Base-by-base conservation (phyloP, 2,113 vertebrate genomes). In the Bos javanicus region DNA sequence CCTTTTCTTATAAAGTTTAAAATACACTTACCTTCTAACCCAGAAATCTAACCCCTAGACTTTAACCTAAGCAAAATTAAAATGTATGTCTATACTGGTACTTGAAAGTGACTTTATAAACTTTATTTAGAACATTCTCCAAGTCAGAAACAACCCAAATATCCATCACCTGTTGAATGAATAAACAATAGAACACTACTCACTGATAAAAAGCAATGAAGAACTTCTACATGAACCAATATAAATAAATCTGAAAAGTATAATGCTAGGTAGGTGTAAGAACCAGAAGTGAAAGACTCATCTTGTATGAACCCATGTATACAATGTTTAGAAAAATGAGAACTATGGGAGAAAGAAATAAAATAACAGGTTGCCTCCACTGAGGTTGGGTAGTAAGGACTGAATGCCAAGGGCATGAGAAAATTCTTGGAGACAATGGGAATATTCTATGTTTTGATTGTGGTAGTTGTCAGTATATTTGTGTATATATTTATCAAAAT, bases 401-500 rank as follows among this genome's bases (percentile, higher is more conserved):
- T 67, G 25, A 67, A 33, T 39, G 43, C 6, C 3, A 78, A 43
- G 2, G 26, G 0, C 10, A n/a, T 16, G n/a, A 76, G 14, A 48
- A 87, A 26, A 94, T 86, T n/a, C 8, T 76, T 89, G 54, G 17
- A 76, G 21, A 8, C n/a, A 48, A 78, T 25, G 4, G 19, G 10
- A 46, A 39, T 57, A 60, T 6, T 87, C 11, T 48, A 0, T n/a
- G 7, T 82, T 62, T 93, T 81, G 33, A 26, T 54, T 30, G 14
- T 43, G 17, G 57, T 50, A 48, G 3, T 25, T 7, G 28, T 52
- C 8, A 46, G 50, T 56, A 56, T 56, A 25, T 36, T 56, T 56
- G 52, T 83, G 7, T 26, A 54, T 19, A 6, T 64, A 81, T 81
- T 96, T 88, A 36, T 93, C 83, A 95, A 98, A 88, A 46, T 64